Percentiles rank a stretch among this genome's conserved stretches.
Evolutionary conservation across 2,888 invertebrate genomes (phyloP).

Genomic region (Zaprionus bogoriensis): DNA sequence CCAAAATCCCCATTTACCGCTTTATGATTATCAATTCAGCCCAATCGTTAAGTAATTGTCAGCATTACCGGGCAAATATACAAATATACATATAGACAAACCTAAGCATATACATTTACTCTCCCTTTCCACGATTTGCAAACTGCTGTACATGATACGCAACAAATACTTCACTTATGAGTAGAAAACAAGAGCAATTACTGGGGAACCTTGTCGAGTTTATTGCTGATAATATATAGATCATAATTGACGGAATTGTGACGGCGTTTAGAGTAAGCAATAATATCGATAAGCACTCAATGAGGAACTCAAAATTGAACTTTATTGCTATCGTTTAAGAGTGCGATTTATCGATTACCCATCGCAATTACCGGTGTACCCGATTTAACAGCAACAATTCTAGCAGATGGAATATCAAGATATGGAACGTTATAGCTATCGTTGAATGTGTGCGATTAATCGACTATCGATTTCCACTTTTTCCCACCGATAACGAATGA

Average conservation of each 20-base stretch:
- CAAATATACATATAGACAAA: too few relatives aligned
- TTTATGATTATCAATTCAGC: neutral
- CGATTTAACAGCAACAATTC: too few relatives aligned
- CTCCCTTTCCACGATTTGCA: neutral
- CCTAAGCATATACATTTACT: too few relatives aligned
- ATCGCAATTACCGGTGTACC: too few relatives aligned
- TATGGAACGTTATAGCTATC: too few relatives aligned
- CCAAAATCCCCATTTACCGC: neutral
- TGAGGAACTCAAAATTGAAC: neutral
- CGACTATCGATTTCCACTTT: neutral
- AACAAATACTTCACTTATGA: neutral
- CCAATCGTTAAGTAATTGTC: too few relatives aligned
- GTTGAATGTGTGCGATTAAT: neutral
- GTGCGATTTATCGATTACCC: neutral
- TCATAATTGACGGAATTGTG: too few relatives aligned
- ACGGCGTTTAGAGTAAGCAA: too few relatives aligned
- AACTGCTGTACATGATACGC: neutral
- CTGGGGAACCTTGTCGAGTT: neutral
- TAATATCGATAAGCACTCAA: slow-evolving; percentile 4
- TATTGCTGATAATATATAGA: neutral
- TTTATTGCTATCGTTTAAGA: too few relatives aligned
- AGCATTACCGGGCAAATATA: neutral
- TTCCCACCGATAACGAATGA: too few relatives aligned
- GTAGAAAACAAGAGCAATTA: neutral
- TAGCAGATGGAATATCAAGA: too few relatives aligned